These are phyloP conservation scores for Scophthalmus maximus DNA, from an alignment of 2,113 vertebrate genomes.

Conservation along the genomic window DNA sequence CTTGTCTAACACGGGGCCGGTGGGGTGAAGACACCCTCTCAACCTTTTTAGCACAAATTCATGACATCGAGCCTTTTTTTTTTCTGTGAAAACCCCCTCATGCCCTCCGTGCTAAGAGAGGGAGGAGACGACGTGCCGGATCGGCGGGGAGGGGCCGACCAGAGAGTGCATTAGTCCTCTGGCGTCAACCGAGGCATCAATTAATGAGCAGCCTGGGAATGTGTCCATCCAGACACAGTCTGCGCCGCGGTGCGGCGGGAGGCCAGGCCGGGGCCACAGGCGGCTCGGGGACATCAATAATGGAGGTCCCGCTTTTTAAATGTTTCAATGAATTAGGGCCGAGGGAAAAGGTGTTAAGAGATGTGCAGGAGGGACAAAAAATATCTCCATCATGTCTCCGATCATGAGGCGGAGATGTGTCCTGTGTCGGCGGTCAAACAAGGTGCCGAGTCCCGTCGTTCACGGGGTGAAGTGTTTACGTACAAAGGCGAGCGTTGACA, in stretches of 20 bases:
- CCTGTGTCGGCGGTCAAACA: constrained; percentile 29
- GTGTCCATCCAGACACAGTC: constrained; percentile 78
- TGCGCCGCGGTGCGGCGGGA: constrained; percentile 48
- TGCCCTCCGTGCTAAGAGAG: constrained; percentile 26
- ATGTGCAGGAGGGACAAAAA: constrained; percentile 46
- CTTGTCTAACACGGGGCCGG: constrained; percentile 49
- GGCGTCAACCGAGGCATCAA: constrained; percentile 69
- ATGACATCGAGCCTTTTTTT: constrained; percentile 55
- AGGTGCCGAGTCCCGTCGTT: constrained; percentile 4
- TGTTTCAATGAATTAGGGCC: constrained; percentile 73
- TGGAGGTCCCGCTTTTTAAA: constrained; percentile 72
- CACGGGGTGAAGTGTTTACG: background rate
- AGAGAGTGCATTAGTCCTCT: constrained; percentile 73
- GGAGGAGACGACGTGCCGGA: constrained; percentile 39
- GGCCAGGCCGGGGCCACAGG: constrained; percentile 57
- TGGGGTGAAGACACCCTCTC: constrained; percentile 41
- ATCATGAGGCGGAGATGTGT: constrained; percentile 24
- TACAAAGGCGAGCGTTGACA: background rate
- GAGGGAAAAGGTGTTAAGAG: constrained; percentile 60
- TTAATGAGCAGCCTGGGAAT: constrained; percentile 78
- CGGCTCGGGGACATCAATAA: constrained; percentile 73
- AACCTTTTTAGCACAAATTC: constrained; percentile 48
- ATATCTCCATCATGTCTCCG: constrained; percentile 48
- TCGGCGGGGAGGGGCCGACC: constrained; percentile 20
- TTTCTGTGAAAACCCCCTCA: constrained; percentile 32